A percentile compares a stretch with the other conserved stretches of the same genome.
Evolutionary conservation across 1,140 invertebrate genomes (phyloP).

Genomic region (Drosophila bipectinata): DNA sequence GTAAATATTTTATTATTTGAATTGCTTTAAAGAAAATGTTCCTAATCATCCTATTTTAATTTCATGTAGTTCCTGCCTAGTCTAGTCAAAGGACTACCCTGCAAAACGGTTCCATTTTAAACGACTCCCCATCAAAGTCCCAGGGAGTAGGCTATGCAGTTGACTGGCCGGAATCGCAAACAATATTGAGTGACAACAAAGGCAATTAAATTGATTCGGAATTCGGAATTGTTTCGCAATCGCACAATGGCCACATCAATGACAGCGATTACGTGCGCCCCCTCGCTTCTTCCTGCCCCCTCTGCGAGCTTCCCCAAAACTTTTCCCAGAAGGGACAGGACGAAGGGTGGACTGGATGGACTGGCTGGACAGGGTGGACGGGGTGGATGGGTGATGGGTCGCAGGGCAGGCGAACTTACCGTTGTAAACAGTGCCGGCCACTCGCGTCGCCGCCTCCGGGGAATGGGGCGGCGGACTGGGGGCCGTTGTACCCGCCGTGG

Average conservation of each 20-base stretch:
- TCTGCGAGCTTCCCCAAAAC: background rate
- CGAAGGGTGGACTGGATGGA: background rate
- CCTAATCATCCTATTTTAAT: background rate
- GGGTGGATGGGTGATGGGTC: background rate
- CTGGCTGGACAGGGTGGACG: too few relatives aligned
- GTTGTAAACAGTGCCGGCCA: conserved; percentile 87
- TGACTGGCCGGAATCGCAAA: conserved; percentile 36
- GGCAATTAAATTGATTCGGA: conserved; percentile 58
- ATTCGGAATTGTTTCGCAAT: conserved; percentile 56
- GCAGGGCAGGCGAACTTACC: conserved; percentile 84
- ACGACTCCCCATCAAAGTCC: conserved; percentile 14
- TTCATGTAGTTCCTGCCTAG: background rate
- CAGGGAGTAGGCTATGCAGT: conserved; percentile 12
- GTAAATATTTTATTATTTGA: too few relatives aligned
- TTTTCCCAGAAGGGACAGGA: background rate
- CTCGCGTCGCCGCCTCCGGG: conserved; percentile 84
- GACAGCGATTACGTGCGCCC: conserved; percentile 53
- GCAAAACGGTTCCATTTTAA: conserved; percentile 33
- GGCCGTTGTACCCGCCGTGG: conserved; percentile 89
- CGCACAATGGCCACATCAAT: conserved; percentile 59
- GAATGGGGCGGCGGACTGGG: conserved; percentile 89
- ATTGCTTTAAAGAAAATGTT: background rate
- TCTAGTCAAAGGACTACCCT: too few relatives aligned
- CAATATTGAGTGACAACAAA: conserved; percentile 55
- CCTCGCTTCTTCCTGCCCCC: background rate